phyloP scores from a whole-genome alignment of 2,113 vertebrate species.

The Desmodus rotundus region DNA sequence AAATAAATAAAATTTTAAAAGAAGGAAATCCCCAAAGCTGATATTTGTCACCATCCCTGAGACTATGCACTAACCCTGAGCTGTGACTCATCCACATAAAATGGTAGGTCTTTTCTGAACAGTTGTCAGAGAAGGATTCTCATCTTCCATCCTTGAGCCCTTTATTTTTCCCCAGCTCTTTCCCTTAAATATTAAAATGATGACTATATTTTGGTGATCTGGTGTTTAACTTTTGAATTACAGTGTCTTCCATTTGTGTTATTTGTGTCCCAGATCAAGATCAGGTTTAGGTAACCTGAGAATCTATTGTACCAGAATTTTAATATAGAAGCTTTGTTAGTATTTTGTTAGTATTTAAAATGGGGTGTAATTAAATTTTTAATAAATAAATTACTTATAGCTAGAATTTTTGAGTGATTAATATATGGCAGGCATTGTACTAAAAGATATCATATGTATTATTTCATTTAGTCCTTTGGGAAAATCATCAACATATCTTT shows the following conservation, averaged over 20 bases:
- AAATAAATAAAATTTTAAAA: too few relatives aligned
- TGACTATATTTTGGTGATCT: not conserved
- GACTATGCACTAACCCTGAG: not conserved
- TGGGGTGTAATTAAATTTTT: not conserved
- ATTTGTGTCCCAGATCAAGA: not conserved
- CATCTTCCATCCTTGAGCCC: not conserved
- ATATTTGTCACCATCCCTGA: not conserved
- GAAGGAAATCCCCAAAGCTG: not conserved
- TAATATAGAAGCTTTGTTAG: not conserved
- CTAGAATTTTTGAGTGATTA: not conserved
- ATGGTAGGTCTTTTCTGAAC: not conserved
- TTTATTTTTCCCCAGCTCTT: not conserved
- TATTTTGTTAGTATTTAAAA: not conserved
- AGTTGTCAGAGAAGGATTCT: not conserved
- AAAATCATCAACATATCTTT: not conserved
- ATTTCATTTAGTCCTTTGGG: slow-evolving; percentile 1
- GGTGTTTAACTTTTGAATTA: not conserved
- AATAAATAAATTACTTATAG: not conserved
- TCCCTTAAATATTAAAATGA: not conserved
- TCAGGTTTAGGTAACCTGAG: not conserved
- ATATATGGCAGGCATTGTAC: not conserved
- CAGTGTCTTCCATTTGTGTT: not conserved
- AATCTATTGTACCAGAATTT: not conserved
- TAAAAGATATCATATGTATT: not conserved
- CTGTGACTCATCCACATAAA: not conserved